These are phyloP conservation scores for Tetragnatha versicolor DNA, from an alignment of 1,140 invertebrate species.

Conservation along the genomic window DNA sequence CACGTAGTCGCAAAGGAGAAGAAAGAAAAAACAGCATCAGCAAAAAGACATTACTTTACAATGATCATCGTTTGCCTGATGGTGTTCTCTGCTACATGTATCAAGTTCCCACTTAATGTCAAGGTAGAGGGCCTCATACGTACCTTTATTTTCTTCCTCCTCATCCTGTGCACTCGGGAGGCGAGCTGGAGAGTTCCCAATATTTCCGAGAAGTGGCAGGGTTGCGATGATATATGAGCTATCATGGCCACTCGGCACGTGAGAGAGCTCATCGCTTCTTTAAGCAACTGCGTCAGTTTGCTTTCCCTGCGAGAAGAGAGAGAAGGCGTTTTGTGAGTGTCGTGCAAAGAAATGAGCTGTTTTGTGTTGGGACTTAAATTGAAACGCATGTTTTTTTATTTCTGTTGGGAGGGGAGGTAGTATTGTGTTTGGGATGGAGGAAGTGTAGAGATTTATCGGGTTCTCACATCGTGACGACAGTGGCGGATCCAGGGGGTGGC, in stretches of 20 bases:
- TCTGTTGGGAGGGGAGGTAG: too few species aligned
- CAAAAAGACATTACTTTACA: background rate
- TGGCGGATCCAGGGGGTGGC: too few species aligned
- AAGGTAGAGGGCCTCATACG: background rate
- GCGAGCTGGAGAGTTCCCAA: constrained; percentile 92
- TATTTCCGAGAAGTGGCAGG: constrained; percentile 87
- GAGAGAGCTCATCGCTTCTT: constrained; percentile 89
- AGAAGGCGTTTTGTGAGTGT: too few species aligned
- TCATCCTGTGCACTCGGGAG: constrained; percentile 89
- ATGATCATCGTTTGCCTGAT: background rate
- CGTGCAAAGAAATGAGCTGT: too few species aligned
- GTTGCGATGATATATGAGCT: constrained; percentile 87
- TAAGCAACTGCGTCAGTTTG: constrained; percentile 87
- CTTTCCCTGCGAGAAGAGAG: constrained; percentile 74
- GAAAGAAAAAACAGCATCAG: background rate
- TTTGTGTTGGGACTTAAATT: too few species aligned
- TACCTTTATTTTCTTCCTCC: constrained; percentile 75
- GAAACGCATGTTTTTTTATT: too few species aligned
- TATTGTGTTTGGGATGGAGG: too few species aligned
- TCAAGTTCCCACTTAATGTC: constrained; percentile 3
- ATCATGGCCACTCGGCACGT: constrained; percentile 95
- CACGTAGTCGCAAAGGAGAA: background rate
- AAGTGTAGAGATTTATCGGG: too few species aligned
- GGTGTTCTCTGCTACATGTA: constrained; percentile 1
- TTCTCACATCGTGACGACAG: too few species aligned